Evolutionary conservation across 1,140 invertebrate genomes (phyloP), one percentile per base, ranked within the genome.

Genomic region (Trichoplusia ni): DNA sequence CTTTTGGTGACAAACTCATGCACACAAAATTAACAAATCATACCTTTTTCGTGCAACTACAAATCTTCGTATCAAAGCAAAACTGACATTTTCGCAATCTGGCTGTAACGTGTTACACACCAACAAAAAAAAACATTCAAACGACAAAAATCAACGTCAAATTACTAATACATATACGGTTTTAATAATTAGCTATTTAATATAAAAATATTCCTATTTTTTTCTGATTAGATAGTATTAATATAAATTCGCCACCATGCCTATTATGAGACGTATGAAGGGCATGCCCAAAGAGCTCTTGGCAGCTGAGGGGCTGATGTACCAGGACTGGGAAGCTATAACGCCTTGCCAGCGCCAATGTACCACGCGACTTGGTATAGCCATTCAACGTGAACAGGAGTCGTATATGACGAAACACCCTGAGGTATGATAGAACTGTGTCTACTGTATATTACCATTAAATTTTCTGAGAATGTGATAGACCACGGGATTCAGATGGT

Each of bases 371-470:
- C 21, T 89, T 5, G 82, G 78, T 1, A 77, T 58, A 9, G 74
- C 79, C 1, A 62, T 85, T 31, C 84, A 85, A 42, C 25, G 82
- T 11, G 84, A 85, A 49, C 82, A 86, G 35, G 80, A 85, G 44
- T 66, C 79, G 0, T 89, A 85, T 62, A 58, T 89, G 29, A 68
- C 64, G 4, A 64, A 70, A 14, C 82, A 86, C 56, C 77, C 84
- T 19, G 79, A 86, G 78, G 84, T 85, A 65, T 29, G 0, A 18
- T 9, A 7, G 9, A 3, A 14, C n/a, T n/a, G n/a, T n/a, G n/a
- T n/a, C n/a, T n/a, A n/a, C n/a, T n/a, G n/a, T n/a, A n/a, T n/a
- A n/a, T n/a, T n/a, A n/a, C n/a, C n/a, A n/a, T n/a, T n/a, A n/a
- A n/a, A n/a, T n/a, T n/a, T n/a, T n/a, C n/a, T n/a, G n/a, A n/a